Percentiles rank a stretch among this genome's conserved stretches.
phyloP scores from a whole-genome alignment of 2,113 vertebrate species.

The Spermophilus dauricus region DNA sequence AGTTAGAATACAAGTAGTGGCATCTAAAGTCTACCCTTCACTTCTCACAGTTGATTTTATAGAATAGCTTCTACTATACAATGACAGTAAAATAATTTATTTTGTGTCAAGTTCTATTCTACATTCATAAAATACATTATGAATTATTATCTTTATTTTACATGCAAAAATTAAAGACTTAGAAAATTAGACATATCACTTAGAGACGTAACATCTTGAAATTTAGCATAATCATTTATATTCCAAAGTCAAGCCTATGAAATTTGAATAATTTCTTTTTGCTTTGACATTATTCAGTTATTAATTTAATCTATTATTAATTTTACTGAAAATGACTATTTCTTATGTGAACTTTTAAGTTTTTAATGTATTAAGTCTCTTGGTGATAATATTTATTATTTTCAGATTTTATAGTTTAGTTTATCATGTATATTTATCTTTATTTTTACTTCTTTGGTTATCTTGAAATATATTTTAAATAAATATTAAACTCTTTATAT shows the following conservation, averaged over 20 bases:
- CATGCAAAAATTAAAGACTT: not conserved
- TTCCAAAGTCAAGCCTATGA: rapidly evolving
- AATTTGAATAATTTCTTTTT: not conserved
- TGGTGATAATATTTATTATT: not conserved
- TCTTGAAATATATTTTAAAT: not conserved
- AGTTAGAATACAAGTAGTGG: not conserved
- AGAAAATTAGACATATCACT: not conserved
- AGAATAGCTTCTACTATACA: not conserved
- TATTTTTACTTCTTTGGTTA: not conserved
- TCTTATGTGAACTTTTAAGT: not conserved
- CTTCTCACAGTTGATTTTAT: not conserved
- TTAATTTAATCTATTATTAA: not conserved
- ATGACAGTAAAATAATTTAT: not conserved
- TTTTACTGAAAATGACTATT: not conserved
- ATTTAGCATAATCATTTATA: not conserved
- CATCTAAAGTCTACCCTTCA: not conserved
- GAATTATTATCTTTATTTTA: not conserved
- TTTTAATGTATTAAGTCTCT: not conserved
- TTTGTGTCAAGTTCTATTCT: not conserved
- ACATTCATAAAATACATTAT: not conserved
- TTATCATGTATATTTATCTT: not conserved
- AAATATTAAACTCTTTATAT: not conserved
- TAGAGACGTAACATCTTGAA: not conserved
- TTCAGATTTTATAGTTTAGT: not conserved
- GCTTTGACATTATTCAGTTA: not conserved